Conservation (phyloP, 2,888 invertebrate species). For the Gymnoscelis rufifasciata region DNA sequence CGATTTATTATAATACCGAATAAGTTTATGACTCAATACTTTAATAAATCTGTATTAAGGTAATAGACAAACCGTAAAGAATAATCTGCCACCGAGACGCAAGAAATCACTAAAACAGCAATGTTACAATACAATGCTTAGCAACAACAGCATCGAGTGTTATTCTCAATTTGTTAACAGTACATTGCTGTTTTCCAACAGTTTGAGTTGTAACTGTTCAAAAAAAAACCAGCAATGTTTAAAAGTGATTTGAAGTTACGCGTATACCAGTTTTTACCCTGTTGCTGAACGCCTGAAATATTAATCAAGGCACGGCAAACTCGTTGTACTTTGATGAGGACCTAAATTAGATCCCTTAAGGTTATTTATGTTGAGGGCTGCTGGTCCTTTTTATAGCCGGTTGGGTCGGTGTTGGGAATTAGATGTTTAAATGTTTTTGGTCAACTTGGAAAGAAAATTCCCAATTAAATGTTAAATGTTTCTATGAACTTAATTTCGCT, state of each 20-base stretch:
- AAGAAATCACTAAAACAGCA: too few relatives aligned
- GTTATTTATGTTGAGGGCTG: slow-evolving; percentile 32
- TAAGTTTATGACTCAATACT: too few relatives aligned
- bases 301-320: slow-evolving; percentile 36
- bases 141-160: too few relatives aligned
- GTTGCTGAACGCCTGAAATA: slow-evolving; percentile 36
- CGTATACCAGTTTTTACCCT: slow-evolving; percentile 18
- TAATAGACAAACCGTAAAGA: too few relatives aligned
- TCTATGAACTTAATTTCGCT: too few relatives aligned
- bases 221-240: slow-evolving; percentile 14
- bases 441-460: neutral
- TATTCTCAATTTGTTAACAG: too few relatives aligned
- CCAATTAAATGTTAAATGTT: neutral
- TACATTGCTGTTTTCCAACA: slow-evolving; percentile 8
- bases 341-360: slow-evolving; percentile 40
- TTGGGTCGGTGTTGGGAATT: slow-evolving; percentile 13
- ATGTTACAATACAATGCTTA: too few relatives aligned
- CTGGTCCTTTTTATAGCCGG: slow-evolving; percentile 23
- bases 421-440: slow-evolving; percentile 14
- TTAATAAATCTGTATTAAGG: too few relatives aligned
- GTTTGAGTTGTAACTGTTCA: neutral
- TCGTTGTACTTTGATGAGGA: slow-evolving; percentile 39
- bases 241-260: neutral
- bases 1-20: too few relatives aligned
- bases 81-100: too few relatives aligned